Evolutionary conservation across 92 coral and sea anemone species (phyloP), one percentile per base, ranked within the genome.

Genomic region (Epizoanthus stellaris): DNA sequence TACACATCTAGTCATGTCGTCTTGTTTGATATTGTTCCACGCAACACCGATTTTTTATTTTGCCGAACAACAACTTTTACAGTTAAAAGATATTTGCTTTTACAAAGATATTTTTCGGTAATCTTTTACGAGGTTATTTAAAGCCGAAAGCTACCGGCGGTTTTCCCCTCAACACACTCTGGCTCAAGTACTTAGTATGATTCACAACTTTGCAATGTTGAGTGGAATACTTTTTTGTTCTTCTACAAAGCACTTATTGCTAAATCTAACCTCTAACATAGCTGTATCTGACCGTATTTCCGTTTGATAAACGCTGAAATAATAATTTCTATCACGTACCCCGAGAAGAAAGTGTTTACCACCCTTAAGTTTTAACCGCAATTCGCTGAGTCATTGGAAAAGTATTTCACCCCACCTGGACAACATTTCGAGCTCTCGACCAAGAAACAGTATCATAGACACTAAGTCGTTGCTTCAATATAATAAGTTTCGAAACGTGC

Each of bases 311-410:
- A 79, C 83, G 83, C 61, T 53, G 42, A 79, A 79, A 62, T 39
- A 13, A 53, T 21, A 64, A 64, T 42, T n/a, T 6, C 52, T 62
- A 79, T 79, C 83, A 79, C 83, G 83, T 79, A 63, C 60, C 62
- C 4, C 14, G 57, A 79, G 23, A 60, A 64, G 73, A 42, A 16
- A n/a, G 83, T 3, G 45, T 9, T 45, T 21, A 79, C 11, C 15
- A 64, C 72, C 59, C 71, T 79, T 21, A 63, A 63, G 30, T 25
- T 63, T 19, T 64, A 64, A 62, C 83, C 83, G 61, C 83, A 79
- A 20, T 63, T 79, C n/a, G 43, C 42, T 79, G 83, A 79, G 83
- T 79, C 83, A 79, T 79, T 30, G 66, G 73, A 79, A 63, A 79
- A 79, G 17, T 13, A 63, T 79, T 79, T 43, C 39, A 59, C 83